Base-by-base conservation (phyloP, 2,113 vertebrate species). In the Channa maculata region DNA sequence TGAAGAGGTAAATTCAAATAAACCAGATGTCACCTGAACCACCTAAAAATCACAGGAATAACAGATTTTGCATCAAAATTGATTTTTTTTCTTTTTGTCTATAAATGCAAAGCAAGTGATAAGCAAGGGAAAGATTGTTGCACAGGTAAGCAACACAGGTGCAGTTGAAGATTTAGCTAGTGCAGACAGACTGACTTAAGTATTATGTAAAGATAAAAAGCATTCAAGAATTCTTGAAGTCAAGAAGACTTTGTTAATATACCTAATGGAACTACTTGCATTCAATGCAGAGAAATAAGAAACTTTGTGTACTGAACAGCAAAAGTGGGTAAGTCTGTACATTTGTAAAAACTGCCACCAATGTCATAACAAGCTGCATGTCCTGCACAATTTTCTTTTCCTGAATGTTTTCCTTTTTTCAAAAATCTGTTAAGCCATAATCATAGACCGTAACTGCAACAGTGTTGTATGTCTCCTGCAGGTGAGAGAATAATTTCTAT, bases 61-160 rank as follows among this genome's bases (percentile, higher is more conserved):
- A 66, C 44, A 3, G 58, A 44, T 49, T 70, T 60, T 4, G 4
- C 5, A 48, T 48, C 13, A n/a, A 43, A 63, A 36, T 5, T 37
- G 36, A 14, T 34, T 49, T 79, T 24, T 24, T 24, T 24, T 72
- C 2, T 59, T 33, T 49, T 65, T 4, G 54, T 46, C 59, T 59
- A 36, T 79, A 79, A 82, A 72, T 45, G 83, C 83, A 84, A 90
- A 89, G 91, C 87, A 88, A 88, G 86, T 74, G 75, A 78, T 68
- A 80, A 87, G 91, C 87, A 91, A 90, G 90, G 79, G 77, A 85
- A 83, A 70, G 84, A 54, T 33, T 46, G 52, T 62, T 82, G 87
- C 65, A 75, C 12, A 91, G 71, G 71, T 71, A 75, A 84, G 83
- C 70, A 64, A 77, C 75, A 58, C 53, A 87, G 72, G 15, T 66